These are phyloP conservation scores for Helostoma temminkii DNA, from an alignment of 2,797 vertebrate species.

Conservation along the genomic window DNA sequence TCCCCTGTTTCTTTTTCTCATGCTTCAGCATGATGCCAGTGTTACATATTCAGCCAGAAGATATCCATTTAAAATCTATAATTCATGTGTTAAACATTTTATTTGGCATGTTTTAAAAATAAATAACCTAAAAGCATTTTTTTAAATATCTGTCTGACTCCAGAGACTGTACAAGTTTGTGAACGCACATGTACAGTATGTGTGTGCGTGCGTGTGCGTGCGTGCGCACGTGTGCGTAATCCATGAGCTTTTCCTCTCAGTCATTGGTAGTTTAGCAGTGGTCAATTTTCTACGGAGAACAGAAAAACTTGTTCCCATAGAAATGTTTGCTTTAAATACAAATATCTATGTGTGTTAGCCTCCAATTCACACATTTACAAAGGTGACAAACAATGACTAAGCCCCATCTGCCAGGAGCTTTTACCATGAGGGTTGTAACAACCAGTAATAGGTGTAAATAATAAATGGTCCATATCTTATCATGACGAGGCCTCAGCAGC, in stretches of 20 bases:
- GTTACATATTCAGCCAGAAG: slow-evolving; percentile 52
- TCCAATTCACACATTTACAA: slow-evolving; percentile 81
- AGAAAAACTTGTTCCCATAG: slow-evolving; percentile 55
- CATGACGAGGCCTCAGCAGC: slow-evolving; percentile 80
- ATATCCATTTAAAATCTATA: slow-evolving; percentile 64
- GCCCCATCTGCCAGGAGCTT: slow-evolving; percentile 90
- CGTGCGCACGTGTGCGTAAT: neutral
- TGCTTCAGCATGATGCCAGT: slow-evolving; percentile 52
- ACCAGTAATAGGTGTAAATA: slow-evolving; percentile 94
- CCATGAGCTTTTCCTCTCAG: slow-evolving; percentile 30
- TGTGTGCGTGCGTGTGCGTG: neutral
- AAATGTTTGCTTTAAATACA: slow-evolving; percentile 54
- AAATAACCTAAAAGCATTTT: slow-evolving; percentile 67
- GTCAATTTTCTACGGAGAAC: slow-evolving; percentile 45
- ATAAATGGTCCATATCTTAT: slow-evolving; percentile 90
- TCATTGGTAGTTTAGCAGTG: slow-evolving; percentile 57
- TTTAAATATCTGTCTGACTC: slow-evolving; percentile 52
- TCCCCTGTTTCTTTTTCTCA: slow-evolving; percentile 23
- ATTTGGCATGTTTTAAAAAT: slow-evolving; percentile 66
- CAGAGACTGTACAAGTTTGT: slow-evolving; percentile 22
- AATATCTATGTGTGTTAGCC: slow-evolving; percentile 38
- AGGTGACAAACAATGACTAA: slow-evolving; percentile 88
- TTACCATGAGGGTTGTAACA: slow-evolving; percentile 92
- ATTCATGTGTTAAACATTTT: slow-evolving; percentile 67
- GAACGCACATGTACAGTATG: slow-evolving; percentile 3